Evolutionary conservation across 2,113 vertebrate species (phyloP), one percentile per base, ranked within the genome.

Genomic region (Conger conger): DNA sequence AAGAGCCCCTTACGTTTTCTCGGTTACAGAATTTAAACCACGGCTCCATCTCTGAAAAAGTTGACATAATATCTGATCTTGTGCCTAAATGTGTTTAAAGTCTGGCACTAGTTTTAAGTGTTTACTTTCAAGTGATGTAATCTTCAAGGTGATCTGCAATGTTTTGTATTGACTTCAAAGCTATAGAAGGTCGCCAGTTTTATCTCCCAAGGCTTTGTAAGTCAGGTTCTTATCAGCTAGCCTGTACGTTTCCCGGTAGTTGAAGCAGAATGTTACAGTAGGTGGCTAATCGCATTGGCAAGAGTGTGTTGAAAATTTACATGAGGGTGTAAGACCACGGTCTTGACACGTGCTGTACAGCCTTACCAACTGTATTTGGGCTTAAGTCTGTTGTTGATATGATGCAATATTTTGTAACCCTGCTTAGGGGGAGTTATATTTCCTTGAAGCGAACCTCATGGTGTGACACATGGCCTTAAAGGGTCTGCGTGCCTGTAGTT

Each of bases 261-360:
- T 13, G 45, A 50, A 50, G 40, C 40, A 9, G 45, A 50, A 50
- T 50, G 45, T 50, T 50, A 50, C 45, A 50, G 45, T 50, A 50
- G 8, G 68, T n/a, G n/a, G 27, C 27, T 73, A 13, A 2, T 33
- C 68, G 33, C 68, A 73, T 33, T n/a, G 68, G 77, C 3, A 16
- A 27, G 37, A 3, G 35, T 40, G 18, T 35, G 17, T 38, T 37
- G 17, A 27, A 79, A 33, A 38, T 20, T 23, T 40, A 80, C 17
- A 2, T 9, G 0, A 40, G n/a, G 0, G 0, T 0, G 8, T 23
- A 0, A 0, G 38, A 0, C 7, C 7, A 13, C 50, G 18, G 4
- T 11, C 27, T 45, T 57, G 35, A 27, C 38, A 40, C 18, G 23
- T 11, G 33, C 38, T 53, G 33, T 20, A 4, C 36, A 4, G 5